A percentile compares a stretch with the other conserved stretches of the same genome.
Conservation (phyloP, 2,888 invertebrate genomes). For the Gasteruption jaculator region DNA sequence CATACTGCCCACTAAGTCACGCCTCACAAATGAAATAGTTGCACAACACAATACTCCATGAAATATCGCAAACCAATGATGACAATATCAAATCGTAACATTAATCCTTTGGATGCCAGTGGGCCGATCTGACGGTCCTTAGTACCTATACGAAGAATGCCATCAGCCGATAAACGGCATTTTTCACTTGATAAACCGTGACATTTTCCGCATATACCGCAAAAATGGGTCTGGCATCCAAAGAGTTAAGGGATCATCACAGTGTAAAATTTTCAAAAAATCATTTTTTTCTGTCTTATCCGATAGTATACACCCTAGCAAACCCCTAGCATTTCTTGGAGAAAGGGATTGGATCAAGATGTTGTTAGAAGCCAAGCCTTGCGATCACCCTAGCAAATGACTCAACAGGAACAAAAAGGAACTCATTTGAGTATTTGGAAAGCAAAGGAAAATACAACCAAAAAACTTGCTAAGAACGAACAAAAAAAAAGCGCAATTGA, state of each 20-base stretch:
- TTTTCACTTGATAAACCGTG: too few species aligned
- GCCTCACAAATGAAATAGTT: too few species aligned
- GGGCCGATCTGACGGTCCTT: too few species aligned
- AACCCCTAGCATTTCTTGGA: constrained; percentile 12
- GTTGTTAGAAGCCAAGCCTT: constrained; percentile 17
- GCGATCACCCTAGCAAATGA: constrained; percentile 5
- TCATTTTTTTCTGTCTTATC: constrained; percentile 13
- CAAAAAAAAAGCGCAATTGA: constrained; percentile 17
- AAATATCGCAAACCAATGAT: too few species aligned
- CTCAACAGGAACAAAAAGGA: not conserved
- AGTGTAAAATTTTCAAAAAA: constrained; percentile 16
- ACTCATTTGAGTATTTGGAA: constrained; percentile 13
- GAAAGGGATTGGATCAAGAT: constrained; percentile 16
- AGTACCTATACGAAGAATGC: too few species aligned
- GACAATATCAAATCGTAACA: too few species aligned
- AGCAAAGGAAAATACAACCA: constrained; percentile 14
- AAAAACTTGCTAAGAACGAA: constrained; percentile 14
- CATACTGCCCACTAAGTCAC: too few species aligned
- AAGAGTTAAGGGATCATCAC: constrained; percentile 11
- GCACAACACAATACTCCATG: too few species aligned
- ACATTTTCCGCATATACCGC: too few species aligned
- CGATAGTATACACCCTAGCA: constrained; percentile 15
- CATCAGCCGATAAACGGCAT: too few species aligned
- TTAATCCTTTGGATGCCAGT: too few species aligned
- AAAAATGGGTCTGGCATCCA: too few species aligned